A percentile compares a stretch with the other conserved stretches of the same genome.
Conservation (phyloP, 2,888 invertebrate species). For the Camponotus fellah region DNA sequence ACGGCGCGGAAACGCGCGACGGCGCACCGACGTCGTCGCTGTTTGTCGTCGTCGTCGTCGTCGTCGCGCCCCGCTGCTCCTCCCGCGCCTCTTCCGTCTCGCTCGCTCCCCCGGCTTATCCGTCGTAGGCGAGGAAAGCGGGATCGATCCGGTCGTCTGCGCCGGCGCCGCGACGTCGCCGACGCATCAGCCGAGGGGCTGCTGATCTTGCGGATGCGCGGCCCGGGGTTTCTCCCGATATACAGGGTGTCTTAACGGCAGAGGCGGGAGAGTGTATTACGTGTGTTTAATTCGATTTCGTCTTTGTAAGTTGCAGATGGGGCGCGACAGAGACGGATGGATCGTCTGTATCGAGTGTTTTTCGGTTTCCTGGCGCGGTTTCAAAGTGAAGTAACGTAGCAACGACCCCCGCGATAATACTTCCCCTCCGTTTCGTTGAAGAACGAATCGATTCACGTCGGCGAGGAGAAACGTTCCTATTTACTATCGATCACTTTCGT, state of each 20-base stretch:
- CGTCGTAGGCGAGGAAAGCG: slow-evolving; percentile 33
- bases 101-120: slow-evolving; percentile 1
- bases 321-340: neutral
- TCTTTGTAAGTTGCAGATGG: neutral
- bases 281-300: neutral
- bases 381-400: neutral
- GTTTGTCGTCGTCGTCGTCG: slow-evolving; percentile 6
- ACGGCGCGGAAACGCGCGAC: slow-evolving; percentile 30
- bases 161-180: slow-evolving; percentile 84
- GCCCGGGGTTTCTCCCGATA: slow-evolving; percentile 15
- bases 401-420: neutral
- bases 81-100: slow-evolving; percentile 13
- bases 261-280: neutral
- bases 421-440: neutral
- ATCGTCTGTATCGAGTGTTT: neutral
- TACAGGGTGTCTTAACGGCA: slow-evolving; percentile 29
- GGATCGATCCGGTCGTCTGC: slow-evolving; percentile 83
- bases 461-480: neutral
- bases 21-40: slow-evolving; percentile 10
- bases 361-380: neutral
- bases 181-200: slow-evolving; percentile 61
- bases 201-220: slow-evolving; percentile 67
- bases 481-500: neutral
- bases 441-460: slow-evolving; percentile 21
- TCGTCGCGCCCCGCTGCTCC: slow-evolving; percentile 26